phyloP scores from a whole-genome alignment of 2,888 invertebrate species.

The Dryococelus australis region DNA sequence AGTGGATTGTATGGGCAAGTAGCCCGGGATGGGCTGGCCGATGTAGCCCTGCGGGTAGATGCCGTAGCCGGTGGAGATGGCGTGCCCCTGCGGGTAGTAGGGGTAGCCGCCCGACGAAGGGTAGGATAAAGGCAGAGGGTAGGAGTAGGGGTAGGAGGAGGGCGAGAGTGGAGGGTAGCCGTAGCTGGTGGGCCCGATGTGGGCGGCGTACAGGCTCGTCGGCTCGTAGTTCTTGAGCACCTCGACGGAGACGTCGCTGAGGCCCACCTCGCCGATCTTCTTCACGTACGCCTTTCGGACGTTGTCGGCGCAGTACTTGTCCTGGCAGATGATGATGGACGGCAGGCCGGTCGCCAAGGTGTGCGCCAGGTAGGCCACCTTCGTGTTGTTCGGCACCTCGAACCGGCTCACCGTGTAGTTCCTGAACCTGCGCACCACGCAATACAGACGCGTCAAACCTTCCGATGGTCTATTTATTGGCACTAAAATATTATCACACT shows the following conservation, averaged over 20 bases:
- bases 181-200: neutral
- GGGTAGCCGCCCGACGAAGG: neutral
- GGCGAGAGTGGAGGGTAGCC: neutral
- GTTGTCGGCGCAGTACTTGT: constrained; percentile 13
- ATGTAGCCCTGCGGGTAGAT: neutral
- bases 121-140: neutral
- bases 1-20: neutral
- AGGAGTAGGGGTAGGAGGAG: neutral
- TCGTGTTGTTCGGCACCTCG: neutral
- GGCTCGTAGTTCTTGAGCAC: neutral
- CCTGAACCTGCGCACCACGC: neutral
- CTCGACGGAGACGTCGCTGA: neutral
- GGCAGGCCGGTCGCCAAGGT: neutral
- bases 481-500: too few relatives aligned
- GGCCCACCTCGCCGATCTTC: neutral
- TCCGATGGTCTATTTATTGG: too few relatives aligned
- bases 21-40: neutral
- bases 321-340: neutral
- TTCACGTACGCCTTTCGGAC: constrained; percentile 13
- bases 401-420: neutral
- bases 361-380: neutral
- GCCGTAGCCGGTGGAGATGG: neutral
- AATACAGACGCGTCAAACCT: too few relatives aligned
- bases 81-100: neutral
- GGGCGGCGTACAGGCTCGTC: neutral